These are phyloP conservation scores for Octomys mimax DNA, from an alignment of 2,797 vertebrate genomes.

Conservation along the genomic window DNA sequence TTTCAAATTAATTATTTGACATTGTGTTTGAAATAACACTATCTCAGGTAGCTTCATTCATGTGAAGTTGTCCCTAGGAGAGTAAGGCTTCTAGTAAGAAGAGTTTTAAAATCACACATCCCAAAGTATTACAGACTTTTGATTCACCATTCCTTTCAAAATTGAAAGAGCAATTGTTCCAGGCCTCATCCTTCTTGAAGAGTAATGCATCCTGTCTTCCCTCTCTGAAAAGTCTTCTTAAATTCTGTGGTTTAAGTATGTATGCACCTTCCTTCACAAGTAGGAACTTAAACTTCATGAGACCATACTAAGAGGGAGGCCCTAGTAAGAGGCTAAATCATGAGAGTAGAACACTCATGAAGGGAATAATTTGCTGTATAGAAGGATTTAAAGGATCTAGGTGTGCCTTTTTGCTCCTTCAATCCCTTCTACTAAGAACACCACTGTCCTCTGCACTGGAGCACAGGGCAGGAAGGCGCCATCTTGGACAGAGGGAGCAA, in stretches of 20 bases:
- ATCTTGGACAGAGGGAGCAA: neutral
- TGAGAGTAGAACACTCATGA: neutral
- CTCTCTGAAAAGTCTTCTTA: neutral
- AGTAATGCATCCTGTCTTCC: neutral
- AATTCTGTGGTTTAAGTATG: neutral
- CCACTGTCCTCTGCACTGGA: neutral
- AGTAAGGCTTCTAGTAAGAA: constrained; percentile 10
- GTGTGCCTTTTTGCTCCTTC: neutral
- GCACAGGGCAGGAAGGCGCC: neutral
- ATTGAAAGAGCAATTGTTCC: neutral
- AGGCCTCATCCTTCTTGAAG: neutral
- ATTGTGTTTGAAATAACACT: constrained; percentile 27
- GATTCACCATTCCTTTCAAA: neutral
- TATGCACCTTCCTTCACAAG: neutral
- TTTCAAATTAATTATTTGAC: constrained; percentile 31
- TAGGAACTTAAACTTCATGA: neutral
- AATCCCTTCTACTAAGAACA: neutral
- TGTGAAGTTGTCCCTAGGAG: neutral
- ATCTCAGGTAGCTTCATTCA: neutral
- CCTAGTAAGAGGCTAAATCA: neutral
- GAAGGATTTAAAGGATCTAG: neutral
- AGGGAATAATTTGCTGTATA: neutral
- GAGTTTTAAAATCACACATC: neutral
- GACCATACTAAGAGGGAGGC: neutral
- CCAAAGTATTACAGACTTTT: neutral